phyloP scores from a whole-genome alignment of 1,140 invertebrate species.

The Drosophila kepulauana region DNA sequence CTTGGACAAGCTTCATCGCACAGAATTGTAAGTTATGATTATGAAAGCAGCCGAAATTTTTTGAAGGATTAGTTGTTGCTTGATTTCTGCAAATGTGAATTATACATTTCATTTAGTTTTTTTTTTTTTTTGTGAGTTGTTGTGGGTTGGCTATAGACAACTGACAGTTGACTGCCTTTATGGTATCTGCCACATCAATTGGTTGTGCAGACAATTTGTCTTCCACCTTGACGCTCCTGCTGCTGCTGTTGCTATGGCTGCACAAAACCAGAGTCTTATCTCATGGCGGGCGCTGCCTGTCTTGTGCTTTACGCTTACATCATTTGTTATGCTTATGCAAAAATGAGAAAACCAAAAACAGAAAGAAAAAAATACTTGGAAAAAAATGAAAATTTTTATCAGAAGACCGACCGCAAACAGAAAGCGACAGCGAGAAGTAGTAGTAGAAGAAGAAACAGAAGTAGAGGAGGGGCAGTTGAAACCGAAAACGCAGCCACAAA shows the following conservation, averaged over 20 bases:
- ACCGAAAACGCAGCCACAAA: slow-evolving; percentile 13
- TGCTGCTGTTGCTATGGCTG: neutral
- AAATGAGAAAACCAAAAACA: slow-evolving; percentile 13
- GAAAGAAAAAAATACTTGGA: slow-evolving; percentile 12
- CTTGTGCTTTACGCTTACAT: slow-evolving; percentile 28
- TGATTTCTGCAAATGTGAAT: neutral
- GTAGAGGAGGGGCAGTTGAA: neutral
- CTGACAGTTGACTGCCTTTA: neutral
- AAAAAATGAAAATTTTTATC: slow-evolving; percentile 55
- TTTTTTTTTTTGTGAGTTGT: too few species aligned
- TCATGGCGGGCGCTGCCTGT: slow-evolving; percentile 5
- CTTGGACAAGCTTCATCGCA: too few species aligned
- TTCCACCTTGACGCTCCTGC: slow-evolving; percentile 24
- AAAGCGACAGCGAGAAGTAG: neutral
- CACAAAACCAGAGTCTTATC: slow-evolving; percentile 26
- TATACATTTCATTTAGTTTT: neutral
- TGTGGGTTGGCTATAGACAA: neutral
- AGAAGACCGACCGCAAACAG: slow-evolving; percentile 47
- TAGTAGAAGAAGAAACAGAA: neutral
- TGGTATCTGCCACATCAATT: slow-evolving; percentile 27
- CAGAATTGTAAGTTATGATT: too few species aligned
- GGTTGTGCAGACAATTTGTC: slow-evolving; percentile 33
- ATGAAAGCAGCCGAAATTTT: too few species aligned
- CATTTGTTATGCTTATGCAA: slow-evolving; percentile 73
- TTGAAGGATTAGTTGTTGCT: too few species aligned